Conservation (phyloP, 2,797 vertebrate genomes). For the Halcyon chelicuti region DNA sequence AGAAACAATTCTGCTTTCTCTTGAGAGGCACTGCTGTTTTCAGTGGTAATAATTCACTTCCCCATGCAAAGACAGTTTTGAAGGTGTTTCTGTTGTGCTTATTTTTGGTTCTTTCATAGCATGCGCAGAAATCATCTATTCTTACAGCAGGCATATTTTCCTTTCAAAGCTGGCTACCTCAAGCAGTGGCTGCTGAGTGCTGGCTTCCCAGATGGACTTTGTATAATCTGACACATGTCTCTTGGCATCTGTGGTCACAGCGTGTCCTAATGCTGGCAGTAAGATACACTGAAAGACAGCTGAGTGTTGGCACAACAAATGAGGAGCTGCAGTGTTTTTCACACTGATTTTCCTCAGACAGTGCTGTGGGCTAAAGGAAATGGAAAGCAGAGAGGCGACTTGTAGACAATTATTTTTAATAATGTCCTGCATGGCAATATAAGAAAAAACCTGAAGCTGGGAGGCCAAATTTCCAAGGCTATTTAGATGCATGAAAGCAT, state of each 20-base stretch:
- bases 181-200: not conserved
- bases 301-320: not conserved
- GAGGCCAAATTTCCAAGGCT: not conserved
- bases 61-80: not conserved
- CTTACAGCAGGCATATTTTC: not conserved
- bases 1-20: not conserved
- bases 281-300: not conserved
- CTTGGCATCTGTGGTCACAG: conserved; percentile 60
- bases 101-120: not conserved
- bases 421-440: not conserved
- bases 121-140: not conserved
- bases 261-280: conserved; percentile 25
- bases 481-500: not conserved
- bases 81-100: not conserved
- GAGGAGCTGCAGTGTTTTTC: not conserved
- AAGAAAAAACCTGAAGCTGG: not conserved
- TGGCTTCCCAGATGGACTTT: conserved; percentile 32
- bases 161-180: not conserved
- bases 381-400: not conserved
- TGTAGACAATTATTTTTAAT: not conserved
- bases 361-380: not conserved
- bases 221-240: conserved; percentile 9
- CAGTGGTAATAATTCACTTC: not conserved
- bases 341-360: not conserved
- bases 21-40: not conserved